These are phyloP conservation scores for Tachuris rubrigastra DNA, from an alignment of 2,113 vertebrate species.

Conservation along the genomic window DNA sequence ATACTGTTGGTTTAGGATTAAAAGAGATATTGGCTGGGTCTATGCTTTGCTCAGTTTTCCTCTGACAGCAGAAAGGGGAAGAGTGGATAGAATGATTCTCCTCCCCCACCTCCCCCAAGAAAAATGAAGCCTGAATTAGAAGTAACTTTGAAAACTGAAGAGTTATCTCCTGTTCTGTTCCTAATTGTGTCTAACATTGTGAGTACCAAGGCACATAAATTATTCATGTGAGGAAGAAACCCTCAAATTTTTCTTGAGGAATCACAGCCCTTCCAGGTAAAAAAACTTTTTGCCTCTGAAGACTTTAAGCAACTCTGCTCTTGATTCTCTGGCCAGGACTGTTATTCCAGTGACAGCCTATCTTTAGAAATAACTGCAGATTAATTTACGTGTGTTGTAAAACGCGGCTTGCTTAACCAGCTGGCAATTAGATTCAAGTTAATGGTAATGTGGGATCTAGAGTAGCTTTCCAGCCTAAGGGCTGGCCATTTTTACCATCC, in stretches of 20 bases:
- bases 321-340: not conserved
- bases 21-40: slow-evolving; percentile 8
- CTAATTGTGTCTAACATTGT: not conserved
- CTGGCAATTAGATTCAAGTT: slow-evolving; percentile 2
- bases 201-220: not conserved
- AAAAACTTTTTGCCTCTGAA: not conserved
- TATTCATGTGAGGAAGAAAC: not conserved
- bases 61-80: not conserved
- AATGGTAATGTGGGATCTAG: not conserved
- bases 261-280: not conserved
- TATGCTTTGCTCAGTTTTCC: not conserved
- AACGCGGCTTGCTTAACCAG: slow-evolving; percentile 11
- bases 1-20: not conserved
- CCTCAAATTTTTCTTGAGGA: not conserved
- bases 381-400: not conserved
- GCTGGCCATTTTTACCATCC: slow-evolving; percentile 12
- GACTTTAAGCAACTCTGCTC: not conserved
- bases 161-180: not conserved
- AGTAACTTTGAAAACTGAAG: not conserved
- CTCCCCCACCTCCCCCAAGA: not conserved
- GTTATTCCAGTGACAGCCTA: not conserved
- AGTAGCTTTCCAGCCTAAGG: not conserved
- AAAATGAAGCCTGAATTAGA: not conserved
- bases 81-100: not conserved
- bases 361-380: not conserved